Evolutionary conservation across 2,113 vertebrate species (phyloP).

Genomic region (Oreochromis spilurus): DNA sequence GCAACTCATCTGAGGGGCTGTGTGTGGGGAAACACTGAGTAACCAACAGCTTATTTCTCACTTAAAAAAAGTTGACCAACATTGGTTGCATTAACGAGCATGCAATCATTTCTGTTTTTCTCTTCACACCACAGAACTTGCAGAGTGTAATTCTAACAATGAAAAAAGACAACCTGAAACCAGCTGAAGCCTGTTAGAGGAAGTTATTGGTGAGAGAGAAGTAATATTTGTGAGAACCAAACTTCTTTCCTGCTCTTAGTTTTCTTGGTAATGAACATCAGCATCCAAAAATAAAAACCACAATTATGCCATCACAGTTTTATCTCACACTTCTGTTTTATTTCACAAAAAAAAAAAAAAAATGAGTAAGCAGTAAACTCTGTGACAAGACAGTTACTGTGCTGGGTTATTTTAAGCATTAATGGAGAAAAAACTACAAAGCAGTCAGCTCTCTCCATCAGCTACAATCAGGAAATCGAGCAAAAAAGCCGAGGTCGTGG

Average conservation of each 20-base stretch:
- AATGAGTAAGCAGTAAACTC: not conserved
- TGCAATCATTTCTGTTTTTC: rapidly evolving
- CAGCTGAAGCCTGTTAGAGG: not conserved
- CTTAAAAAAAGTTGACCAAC: not conserved
- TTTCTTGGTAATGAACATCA: not conserved
- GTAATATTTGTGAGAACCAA: not conserved
- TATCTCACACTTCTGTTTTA: not conserved
- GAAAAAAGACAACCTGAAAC: not conserved
- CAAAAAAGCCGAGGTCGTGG: not conserved
- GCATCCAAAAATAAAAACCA: not conserved
- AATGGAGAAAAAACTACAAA: not conserved
- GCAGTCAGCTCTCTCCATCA: not conserved
- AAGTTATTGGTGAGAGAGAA: constrained; percentile 46
- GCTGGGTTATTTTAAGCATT: constrained; percentile 13
- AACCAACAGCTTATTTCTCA: not conserved
- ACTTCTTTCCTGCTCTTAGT: not conserved
- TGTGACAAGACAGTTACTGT: not conserved
- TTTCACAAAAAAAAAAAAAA: too few species aligned
- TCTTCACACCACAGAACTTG: not conserved
- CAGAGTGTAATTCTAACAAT: not conserved
- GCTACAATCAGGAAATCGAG: not conserved
- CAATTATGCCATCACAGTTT: not conserved
- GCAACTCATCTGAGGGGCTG: not conserved
- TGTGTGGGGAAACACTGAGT: not conserved
- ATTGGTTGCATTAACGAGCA: not conserved